These are phyloP conservation scores for Nylanderia fulva DNA, from an alignment of 1,140 invertebrate genomes.

Conservation along the genomic window DNA sequence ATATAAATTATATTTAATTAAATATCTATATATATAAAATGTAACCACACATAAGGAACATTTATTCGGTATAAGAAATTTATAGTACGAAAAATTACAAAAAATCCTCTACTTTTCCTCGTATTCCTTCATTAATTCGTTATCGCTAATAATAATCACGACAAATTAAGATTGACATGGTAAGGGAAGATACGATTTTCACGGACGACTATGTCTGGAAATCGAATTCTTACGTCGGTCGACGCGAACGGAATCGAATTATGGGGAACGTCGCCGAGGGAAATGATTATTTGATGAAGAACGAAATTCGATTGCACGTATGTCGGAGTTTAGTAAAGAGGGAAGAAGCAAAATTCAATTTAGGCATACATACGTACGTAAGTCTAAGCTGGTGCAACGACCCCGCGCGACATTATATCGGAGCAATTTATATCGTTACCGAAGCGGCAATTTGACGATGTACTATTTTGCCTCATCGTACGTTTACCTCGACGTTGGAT, in stretches of 20 bases:
- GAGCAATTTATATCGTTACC: constrained; percentile 56
- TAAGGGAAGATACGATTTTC: constrained; percentile 23
- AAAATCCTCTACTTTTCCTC: background rate
- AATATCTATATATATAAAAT: no score
- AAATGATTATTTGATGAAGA: constrained; percentile 51
- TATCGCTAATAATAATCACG: constrained; percentile 1
- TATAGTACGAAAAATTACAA: background rate
- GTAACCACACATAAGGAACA: background rate
- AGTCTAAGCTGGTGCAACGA: constrained; percentile 36
- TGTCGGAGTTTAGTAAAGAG: constrained; percentile 3
- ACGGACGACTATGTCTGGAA: background rate
- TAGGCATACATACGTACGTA: constrained; percentile 14
- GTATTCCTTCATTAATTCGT: background rate
- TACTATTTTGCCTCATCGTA: constrained; percentile 25
- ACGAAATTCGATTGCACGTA: constrained; percentile 44
- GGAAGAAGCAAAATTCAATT: constrained; percentile 49
- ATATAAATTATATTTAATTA: no score
- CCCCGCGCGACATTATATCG: constrained; percentile 24
- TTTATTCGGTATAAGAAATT: background rate
- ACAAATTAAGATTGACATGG: background rate
- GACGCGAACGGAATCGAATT: constrained; percentile 38
- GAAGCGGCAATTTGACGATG: constrained; percentile 36
- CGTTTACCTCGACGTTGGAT: background rate
- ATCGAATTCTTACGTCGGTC: constrained; percentile 33
- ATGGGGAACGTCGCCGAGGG: constrained; percentile 14